Evolutionary conservation across 2,888 invertebrate genomes (phyloP).

Genomic region (Drosophila siamana): DNA sequence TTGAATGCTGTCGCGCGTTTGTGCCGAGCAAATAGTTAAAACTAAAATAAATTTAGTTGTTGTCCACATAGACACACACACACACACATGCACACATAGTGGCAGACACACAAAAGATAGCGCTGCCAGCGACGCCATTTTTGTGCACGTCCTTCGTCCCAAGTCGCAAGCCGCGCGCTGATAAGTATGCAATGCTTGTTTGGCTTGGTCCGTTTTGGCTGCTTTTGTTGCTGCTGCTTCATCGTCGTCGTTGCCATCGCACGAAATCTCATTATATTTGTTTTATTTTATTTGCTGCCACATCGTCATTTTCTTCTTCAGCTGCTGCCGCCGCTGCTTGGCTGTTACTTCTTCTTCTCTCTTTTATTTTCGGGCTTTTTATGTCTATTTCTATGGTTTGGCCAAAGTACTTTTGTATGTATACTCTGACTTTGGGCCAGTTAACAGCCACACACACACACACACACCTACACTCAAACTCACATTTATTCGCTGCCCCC

Average conservation of each 20-base stretch:
- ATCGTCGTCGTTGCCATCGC: slow-evolving; percentile 59
- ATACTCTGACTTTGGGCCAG: slow-evolving; percentile 45
- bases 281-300: slow-evolving; percentile 77
- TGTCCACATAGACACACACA: slow-evolving; percentile 31
- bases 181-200: slow-evolving; percentile 73
- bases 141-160: slow-evolving; percentile 41
- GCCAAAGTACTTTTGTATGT: slow-evolving; percentile 55
- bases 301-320: slow-evolving; percentile 58
- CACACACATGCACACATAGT: slow-evolving; percentile 14
- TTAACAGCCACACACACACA: slow-evolving; percentile 25
- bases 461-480: no score
- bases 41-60: slow-evolving; percentile 75
- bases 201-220: slow-evolving; percentile 37
- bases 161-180: slow-evolving; percentile 53
- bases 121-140: slow-evolving; percentile 70
- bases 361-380: slow-evolving; percentile 26
- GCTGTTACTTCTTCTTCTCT: slow-evolving; percentile 28
- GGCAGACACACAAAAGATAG: slow-evolving; percentile 62
- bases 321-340: slow-evolving; percentile 31
- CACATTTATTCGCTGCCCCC: no score
- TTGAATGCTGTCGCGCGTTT: slow-evolving; percentile 44
- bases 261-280: slow-evolving; percentile 84
- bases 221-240: slow-evolving; percentile 44
- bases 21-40: slow-evolving; percentile 80
- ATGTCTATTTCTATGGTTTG: slow-evolving; percentile 54